Percentiles rank a stretch among this genome's conserved stretches.
Conservation (phyloP, 2,797 vertebrate species). For the Babyrousa celebensis region DNA sequence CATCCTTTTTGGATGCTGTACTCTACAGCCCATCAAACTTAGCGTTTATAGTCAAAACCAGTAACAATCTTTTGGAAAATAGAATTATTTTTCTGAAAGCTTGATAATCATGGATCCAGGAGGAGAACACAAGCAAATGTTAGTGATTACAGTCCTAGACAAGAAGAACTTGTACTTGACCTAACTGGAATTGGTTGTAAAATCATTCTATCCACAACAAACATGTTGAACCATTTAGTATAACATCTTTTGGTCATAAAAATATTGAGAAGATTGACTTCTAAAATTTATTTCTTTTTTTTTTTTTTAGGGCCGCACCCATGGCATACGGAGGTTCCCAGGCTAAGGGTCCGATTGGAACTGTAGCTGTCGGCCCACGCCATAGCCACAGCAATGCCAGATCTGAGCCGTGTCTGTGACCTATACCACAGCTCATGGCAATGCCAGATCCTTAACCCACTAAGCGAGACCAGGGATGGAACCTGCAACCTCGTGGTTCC, state of each 20-base stretch:
- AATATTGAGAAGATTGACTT: not conserved
- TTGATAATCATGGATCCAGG: not conserved
- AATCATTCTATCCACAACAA: not conserved
- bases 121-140: not conserved
- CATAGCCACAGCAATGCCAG: no score
- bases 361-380: no score
- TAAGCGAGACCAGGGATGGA: no score
- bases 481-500: no score
- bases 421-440: no score
- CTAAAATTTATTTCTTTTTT: not conserved
- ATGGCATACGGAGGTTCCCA: no score
- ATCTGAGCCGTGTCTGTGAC: no score
- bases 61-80: not conserved
- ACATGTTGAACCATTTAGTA: not conserved
- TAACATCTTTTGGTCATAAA: not conserved
- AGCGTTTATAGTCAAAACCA: not conserved
- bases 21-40: not conserved
- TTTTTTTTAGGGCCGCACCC: no score
- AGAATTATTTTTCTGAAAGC: slow-evolving; percentile 11
- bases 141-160: not conserved
- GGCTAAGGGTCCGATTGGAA: no score
- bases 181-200: not conserved
- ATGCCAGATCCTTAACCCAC: no score
- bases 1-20: not conserved
- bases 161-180: not conserved